Percentiles rank a stretch among this genome's conserved stretches.
These are phyloP conservation scores for Nasonia giraulti DNA, from an alignment of 1,140 invertebrate species.

Conservation along the genomic window DNA sequence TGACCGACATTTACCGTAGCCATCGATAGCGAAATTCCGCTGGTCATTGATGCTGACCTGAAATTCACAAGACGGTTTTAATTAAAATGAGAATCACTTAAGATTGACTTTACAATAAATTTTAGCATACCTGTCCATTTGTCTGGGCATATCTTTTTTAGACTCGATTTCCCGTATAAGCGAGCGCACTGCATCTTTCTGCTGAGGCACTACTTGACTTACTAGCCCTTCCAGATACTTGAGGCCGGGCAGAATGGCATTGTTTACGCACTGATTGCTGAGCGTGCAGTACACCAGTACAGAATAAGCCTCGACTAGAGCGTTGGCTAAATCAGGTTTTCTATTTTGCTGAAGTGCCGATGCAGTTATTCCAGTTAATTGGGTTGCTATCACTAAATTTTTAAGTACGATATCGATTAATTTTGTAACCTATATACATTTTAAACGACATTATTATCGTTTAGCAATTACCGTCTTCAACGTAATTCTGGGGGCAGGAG, in stretches of 20 bases:
- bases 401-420: constrained; percentile 8
- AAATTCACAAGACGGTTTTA: constrained; percentile 17
- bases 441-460: background rate
- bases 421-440: constrained; percentile 14
- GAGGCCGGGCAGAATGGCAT: constrained; percentile 74
- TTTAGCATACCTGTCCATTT: constrained; percentile 69
- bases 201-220: constrained; percentile 71
- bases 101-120: background rate
- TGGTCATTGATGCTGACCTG: constrained; percentile 66
- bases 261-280: constrained; percentile 72
- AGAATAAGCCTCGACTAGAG: constrained; percentile 81
- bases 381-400: constrained; percentile 79
- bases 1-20: constrained; percentile 75
- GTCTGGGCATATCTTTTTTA: constrained; percentile 65
- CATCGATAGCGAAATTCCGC: constrained; percentile 68
- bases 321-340: constrained; percentile 77
- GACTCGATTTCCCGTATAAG: constrained; percentile 76
- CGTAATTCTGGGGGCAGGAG: constrained; percentile 74
- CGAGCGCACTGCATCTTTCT: constrained; percentile 73
- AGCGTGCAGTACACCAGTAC: constrained; percentile 79
- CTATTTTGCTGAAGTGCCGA: constrained; percentile 77
- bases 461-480: constrained; percentile 74
- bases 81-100: background rate
- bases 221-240: constrained; percentile 74
- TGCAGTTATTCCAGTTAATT: constrained; percentile 77